Evolutionary conservation across 2,797 vertebrate genomes (phyloP), one percentile per base, ranked within the genome.

Genomic region (Sternotherus odoratus): DNA sequence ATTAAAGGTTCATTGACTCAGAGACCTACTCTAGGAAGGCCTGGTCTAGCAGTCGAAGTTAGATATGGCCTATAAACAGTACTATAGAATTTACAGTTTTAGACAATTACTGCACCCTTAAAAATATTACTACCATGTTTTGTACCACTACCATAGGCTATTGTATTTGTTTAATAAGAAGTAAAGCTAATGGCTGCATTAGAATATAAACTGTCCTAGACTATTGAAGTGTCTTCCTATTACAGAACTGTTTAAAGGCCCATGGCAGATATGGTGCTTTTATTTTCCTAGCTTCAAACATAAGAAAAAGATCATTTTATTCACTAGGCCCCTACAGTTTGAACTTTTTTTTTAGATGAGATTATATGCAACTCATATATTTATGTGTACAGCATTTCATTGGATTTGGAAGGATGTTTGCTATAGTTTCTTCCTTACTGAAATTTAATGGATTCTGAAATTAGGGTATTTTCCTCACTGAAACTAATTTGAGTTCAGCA

Each of bases 311-410:
- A 0, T 74, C 24, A 49, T 33, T 51, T 53, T 43, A 15, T 28
- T n/a, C 26, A 36, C 50, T 24, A 75, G 26, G 83, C 26, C 26
- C 43, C n/a, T 53, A 77, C 10, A 69, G 36, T 69, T 39, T 12
- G 21, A 10, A 19, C n/a, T 4, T 7, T 79, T 51, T 53, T 57
- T 9, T 69, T n/a, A 33, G 79, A 95, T 36, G 53, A 89, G 77
- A 46, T 60, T 77, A 48, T 0, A 57, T n/a, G n/a, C 81, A 17
- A 88, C n/a, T 46, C 46, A 43, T 43, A 43, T 43, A 43, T 43
- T 5, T 48, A 48, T 79, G 30, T 5, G 12, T 12, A 77, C 56
- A 26, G 28, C 0, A 0, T 36, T 11, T 81, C 63, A 36, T 75
- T 63, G 5, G 4, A 9, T 78, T 54, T 82, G 84, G 16, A 77